Base-by-base conservation (phyloP, 2,113 vertebrate genomes). In the Pangasianodon hypophthalmus region DNA sequence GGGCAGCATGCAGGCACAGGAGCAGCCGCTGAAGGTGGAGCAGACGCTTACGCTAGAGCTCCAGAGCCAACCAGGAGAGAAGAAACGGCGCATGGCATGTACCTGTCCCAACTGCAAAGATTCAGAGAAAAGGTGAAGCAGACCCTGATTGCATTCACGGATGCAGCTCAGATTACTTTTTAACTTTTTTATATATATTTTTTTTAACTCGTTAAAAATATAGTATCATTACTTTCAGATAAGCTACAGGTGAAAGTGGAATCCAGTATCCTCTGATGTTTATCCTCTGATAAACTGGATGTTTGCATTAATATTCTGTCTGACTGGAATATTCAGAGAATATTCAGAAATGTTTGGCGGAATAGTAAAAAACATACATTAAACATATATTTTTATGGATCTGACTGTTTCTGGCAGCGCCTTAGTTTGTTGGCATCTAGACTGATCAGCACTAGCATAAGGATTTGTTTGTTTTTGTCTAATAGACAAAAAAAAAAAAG, bases 61-160 rank as follows among this genome's bases (percentile, higher is more conserved):
- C 6, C 96, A 95, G 5, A 87, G 92, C 11, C 98, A 98, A 91
- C 97, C 97, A 0, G 97, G 97, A 0, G 98, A 99, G 94, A 99
- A 99, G 94, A 96, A 98, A 91, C 92, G 98, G 6, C 96, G 98
- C 19, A 98, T 99, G 97, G 98, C 98, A 14, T 99, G 98, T 92
- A 99, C 98, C 46, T 99, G 98, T 84, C 98, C 98, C 92, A 99
- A 99, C 96, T 99, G 98, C 95, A 99, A 99, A 96, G 98, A 99
- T 0, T 97, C 97, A 11, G 98, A 99, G 82, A 99, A 99, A 90
- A 96, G 97, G 98, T 97, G 92, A 94, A 88, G 37, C 24, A 84
- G 8, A 32, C 3, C 19, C 6, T 26, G 9, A 58, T 32, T 56
- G 46, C 2, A 32, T 48, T 88, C 10, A 58, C 5, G 10, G n/a